A percentile compares a stretch with the other conserved stretches of the same genome.
Conservation (phyloP, 2,113 vertebrate genomes). For the Eclectus roratus region DNA sequence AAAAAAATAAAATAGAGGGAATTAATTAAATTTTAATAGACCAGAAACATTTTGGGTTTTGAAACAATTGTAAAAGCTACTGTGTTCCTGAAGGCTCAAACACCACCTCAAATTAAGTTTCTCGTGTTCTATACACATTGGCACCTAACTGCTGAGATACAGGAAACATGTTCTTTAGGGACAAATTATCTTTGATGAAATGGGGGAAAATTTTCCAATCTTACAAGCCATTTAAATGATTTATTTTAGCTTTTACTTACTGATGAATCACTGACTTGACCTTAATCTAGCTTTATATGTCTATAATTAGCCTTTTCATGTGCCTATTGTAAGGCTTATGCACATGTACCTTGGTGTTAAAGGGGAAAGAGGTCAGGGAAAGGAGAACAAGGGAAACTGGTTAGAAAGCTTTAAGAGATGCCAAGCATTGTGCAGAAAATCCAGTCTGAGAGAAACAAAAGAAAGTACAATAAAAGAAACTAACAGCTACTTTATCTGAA, state of each 20-base stretch:
- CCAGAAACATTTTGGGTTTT: background rate
- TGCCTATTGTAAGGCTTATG: background rate
- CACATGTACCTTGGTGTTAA: background rate
- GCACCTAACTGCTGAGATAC: background rate
- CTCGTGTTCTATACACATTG: background rate
- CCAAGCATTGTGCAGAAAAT: background rate
- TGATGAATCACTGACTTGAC: background rate
- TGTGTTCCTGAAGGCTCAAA: background rate
- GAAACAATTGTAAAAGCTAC: constrained; percentile 1
- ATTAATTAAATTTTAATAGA: background rate
- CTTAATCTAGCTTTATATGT: background rate
- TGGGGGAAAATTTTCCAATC: background rate
- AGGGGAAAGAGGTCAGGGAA: background rate
- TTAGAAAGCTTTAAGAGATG: background rate
- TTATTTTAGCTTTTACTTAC: constrained; percentile 26
- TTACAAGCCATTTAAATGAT: constrained; percentile 7
- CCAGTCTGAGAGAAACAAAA: background rate
- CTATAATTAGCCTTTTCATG: background rate
- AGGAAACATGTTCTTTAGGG: constrained; percentile 5
- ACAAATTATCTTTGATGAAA: constrained; percentile 35
- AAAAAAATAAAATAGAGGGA: background rate
- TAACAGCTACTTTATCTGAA: background rate
- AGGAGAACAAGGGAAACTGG: background rate
- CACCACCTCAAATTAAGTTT: constrained; percentile 17
- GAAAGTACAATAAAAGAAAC: background rate